Base-by-base conservation (phyloP, 2,797 vertebrate species). In the Falco berigora region DNA sequence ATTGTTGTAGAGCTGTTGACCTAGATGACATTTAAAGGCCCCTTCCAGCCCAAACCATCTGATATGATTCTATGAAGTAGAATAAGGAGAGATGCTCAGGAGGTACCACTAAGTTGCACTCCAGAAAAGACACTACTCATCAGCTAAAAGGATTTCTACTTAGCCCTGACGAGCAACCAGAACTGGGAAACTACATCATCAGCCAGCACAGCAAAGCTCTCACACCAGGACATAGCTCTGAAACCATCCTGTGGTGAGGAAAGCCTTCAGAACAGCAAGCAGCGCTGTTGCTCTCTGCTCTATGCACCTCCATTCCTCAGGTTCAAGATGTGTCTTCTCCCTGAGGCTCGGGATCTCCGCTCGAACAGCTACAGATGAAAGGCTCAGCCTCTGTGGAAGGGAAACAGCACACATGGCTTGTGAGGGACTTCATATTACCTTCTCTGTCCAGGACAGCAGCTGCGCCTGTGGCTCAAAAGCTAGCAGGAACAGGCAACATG, bases 1-100 rank as follows among this genome's bases (percentile, higher is more conserved):
- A 8, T 91, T 1, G 4, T 5, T 38, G 34, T 25, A 66, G 3
- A 2, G 6, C 2, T n/a, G 5, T 8, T 4, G 5, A 4, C 50
- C 18, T 38, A 50, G 12, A 46, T 10, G 16, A 80, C 1, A 5
- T 77, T 56, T 50, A 83, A 40, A 69, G 13, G 28, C 36, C 32
- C 14, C 5, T 64, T 69, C 28, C 18, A 72, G 47, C 11, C 8
- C 6, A 36, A 86, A 71, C 9, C 4, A 36, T 55, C 74, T 61
- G 47, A 8, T 11, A 23, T 2, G 11, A 68, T 8, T 47, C 13
- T 47, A 8, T 5, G 18, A 79, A 83, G 47, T 5, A 79, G 30
- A 25, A 82, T 2, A 6, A 86, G 21, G 34, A 90, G 4, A 72
- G 36, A 22, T 23, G 30, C 49, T 76, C 14, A 47, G 46, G 13